phyloP scores from a whole-genome alignment of 1,140 invertebrate genomes.

The Drosophila santomea region DNA sequence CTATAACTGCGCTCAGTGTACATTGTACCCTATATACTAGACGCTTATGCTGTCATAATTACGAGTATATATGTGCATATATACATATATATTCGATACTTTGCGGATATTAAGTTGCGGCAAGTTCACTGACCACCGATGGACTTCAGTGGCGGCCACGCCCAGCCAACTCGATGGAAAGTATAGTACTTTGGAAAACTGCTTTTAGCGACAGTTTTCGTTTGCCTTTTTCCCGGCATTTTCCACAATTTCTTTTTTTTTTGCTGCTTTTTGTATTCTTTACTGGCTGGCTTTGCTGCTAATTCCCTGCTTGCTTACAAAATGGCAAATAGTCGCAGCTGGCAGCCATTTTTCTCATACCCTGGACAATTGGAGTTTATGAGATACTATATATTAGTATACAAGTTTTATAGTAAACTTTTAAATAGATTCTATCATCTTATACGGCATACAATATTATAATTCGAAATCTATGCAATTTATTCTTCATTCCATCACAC shows the following conservation, averaged over 20 bases:
- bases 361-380: constrained; percentile 15
- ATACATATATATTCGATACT: neutral
- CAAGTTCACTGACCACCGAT: constrained; percentile 72
- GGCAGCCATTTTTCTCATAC: constrained; percentile 59
- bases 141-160: constrained; percentile 47
- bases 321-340: constrained; percentile 65
- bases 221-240: constrained; percentile 16
- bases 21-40: neutral
- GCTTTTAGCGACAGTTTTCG: constrained; percentile 70
- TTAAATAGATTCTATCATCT: too few relatives aligned
- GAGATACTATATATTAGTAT: too few relatives aligned
- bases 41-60: constrained; percentile 9
- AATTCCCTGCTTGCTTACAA: constrained; percentile 72
- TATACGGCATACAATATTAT: neutral
- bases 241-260: neutral
- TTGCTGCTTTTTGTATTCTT: neutral
- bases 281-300: constrained; percentile 37
- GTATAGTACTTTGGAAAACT: constrained; percentile 45
- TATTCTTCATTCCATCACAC: too few relatives aligned
- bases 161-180: constrained; percentile 46
- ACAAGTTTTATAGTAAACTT: too few relatives aligned
- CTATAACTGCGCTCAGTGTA: constrained; percentile 14
- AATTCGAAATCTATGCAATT: too few relatives aligned
- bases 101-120: constrained; percentile 25
- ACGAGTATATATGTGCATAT: neutral